Conservation (phyloP, 2,797 vertebrate species). For the Alosa sapidissima region DNA sequence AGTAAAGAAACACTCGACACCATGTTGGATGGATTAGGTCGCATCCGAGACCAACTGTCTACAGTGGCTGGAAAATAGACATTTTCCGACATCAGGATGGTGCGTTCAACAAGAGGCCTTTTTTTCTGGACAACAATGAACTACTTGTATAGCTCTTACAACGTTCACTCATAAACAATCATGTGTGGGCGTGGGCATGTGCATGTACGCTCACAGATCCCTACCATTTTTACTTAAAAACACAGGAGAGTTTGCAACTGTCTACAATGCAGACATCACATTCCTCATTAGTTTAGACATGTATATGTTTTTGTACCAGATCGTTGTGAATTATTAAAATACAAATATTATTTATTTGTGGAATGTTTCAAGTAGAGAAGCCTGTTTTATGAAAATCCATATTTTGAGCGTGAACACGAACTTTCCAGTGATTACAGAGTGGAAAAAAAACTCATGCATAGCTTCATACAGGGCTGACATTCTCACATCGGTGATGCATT, state of each 20-base stretch:
- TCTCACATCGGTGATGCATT: not conserved
- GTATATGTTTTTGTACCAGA: not conserved
- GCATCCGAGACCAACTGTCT: constrained; percentile 92
- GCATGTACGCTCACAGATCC: not conserved
- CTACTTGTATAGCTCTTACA: not conserved
- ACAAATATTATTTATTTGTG: constrained; percentile 16
- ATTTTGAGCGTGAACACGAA: not conserved
- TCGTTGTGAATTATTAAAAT: not conserved
- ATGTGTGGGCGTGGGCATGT: not conserved
- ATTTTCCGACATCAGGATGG: not conserved
- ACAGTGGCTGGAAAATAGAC: constrained; percentile 82
- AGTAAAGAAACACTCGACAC: constrained; percentile 92
- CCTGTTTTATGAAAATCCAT: not conserved
- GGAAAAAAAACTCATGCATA: not conserved
- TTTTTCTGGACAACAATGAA: constrained; percentile 17
- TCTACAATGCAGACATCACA: not conserved
- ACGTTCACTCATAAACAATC: not conserved
- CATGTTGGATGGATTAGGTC: constrained; percentile 91
- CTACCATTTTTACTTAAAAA: not conserved
- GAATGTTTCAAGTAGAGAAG: not conserved
- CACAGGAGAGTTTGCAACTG: not conserved
- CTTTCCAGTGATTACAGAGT: not conserved
- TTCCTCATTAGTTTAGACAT: constrained; percentile 4
- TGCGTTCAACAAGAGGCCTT: not conserved
- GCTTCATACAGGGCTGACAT: not conserved